phyloP scores from a whole-genome alignment of 1,140 invertebrate species.

The Battus philenor region DNA sequence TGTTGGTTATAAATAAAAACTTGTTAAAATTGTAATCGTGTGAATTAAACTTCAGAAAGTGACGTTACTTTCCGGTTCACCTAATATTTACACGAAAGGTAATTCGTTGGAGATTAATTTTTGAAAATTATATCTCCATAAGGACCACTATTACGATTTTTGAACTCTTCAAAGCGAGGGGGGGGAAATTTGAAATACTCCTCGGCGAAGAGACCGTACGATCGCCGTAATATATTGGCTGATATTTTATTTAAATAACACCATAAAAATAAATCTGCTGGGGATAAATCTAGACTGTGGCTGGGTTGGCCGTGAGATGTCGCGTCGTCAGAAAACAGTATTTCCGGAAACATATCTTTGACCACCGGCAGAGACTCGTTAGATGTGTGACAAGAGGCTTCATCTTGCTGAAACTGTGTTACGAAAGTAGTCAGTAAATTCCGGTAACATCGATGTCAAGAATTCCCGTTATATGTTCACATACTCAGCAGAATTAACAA shows the following conservation, averaged over 20 bases:
- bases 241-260: conserved; percentile 15
- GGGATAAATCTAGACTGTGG: conserved; percentile 26
- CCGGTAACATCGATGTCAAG: conserved; percentile 24
- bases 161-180: too few species aligned
- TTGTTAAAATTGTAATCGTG: too few species aligned
- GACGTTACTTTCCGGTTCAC: too few species aligned
- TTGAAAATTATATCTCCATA: too few species aligned
- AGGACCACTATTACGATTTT: too few species aligned
- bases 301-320: conserved; percentile 24
- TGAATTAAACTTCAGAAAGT: too few species aligned
- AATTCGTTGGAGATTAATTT: too few species aligned
- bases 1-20: too few species aligned
- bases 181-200: not conserved
- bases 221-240: not conserved
- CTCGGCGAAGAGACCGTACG: not conserved
- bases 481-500: conserved; percentile 33
- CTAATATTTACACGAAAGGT: too few species aligned
- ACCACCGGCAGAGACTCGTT: too few species aligned
- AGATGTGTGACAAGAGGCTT: too few species aligned
- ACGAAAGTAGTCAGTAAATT: conserved; percentile 29
- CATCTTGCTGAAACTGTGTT: conserved; percentile 23
- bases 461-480: conserved; percentile 30
- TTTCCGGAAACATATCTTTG: conserved; percentile 27
- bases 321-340: conserved; percentile 24
- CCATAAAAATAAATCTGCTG: too few species aligned